Conservation (phyloP, 1,140 invertebrate genomes). For the Acromyrmex echinatior region DNA sequence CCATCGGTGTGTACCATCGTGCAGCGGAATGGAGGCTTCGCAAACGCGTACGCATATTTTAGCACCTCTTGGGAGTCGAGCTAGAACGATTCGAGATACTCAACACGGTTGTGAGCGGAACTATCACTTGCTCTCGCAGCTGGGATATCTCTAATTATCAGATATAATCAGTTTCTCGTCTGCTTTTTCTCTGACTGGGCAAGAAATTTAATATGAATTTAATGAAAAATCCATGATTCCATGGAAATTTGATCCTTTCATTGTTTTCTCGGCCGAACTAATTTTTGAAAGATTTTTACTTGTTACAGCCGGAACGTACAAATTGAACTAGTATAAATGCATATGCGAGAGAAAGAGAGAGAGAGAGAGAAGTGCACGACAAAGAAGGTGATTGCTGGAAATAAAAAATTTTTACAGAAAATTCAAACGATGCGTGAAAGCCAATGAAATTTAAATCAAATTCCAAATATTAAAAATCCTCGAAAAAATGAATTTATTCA, state of each 20-base stretch:
- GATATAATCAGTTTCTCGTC: slow-evolving; percentile 41
- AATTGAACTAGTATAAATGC: not conserved
- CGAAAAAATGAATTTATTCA: not conserved
- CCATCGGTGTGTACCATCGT: slow-evolving; percentile 36
- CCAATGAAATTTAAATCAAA: not conserved
- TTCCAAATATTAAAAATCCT: not conserved
- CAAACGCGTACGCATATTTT: slow-evolving; percentile 60
- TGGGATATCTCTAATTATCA: slow-evolving; percentile 52
- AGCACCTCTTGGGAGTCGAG: slow-evolving; percentile 56
- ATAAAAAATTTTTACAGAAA: not conserved
- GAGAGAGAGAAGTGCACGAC: not conserved
- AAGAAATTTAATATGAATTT: slow-evolving; percentile 21
- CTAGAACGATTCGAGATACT: slow-evolving; percentile 54
- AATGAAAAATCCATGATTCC: not conserved
- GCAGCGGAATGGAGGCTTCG: slow-evolving; percentile 37
- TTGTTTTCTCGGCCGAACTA: not conserved
- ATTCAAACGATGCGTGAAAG: not conserved
- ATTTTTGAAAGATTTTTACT: slow-evolving; percentile 4
- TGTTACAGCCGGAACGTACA: not conserved
- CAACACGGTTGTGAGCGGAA: slow-evolving; percentile 28
- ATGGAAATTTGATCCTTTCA: not conserved
- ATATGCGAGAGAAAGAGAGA: not conserved
- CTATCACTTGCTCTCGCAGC: slow-evolving; percentile 35
- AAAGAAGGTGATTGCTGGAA: not conserved
- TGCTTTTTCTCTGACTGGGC: slow-evolving; percentile 17